These are phyloP conservation scores for Agelastica alni DNA, from an alignment of 2,888 invertebrate species.

Conservation along the genomic window DNA sequence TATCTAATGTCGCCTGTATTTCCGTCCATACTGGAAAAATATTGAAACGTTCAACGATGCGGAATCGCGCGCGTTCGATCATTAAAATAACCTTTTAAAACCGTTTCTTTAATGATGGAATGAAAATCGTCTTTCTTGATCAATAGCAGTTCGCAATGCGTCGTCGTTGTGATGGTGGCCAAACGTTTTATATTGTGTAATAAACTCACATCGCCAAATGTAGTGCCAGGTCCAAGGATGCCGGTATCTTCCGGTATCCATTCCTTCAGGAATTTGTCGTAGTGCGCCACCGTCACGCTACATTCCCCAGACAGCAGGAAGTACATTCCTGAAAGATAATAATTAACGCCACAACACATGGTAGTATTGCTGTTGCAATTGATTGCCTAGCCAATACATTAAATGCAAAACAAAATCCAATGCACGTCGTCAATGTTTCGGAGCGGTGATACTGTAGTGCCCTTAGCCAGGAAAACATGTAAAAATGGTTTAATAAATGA, in stretches of 20 bases:
- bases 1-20: conserved; percentile 63
- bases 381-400: not conserved
- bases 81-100: conserved; percentile 59
- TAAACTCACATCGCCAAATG: conserved; percentile 72
- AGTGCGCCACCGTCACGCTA: conserved; percentile 58
- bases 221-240: conserved; percentile 59
- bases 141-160: conserved; percentile 66
- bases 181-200: conserved; percentile 65
- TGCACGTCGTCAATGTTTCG: too few relatives aligned
- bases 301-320: conserved; percentile 68
- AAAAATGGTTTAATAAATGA: too few relatives aligned
- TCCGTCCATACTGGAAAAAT: conserved; percentile 62
- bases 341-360: not conserved
- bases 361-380: not conserved
- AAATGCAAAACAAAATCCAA: too few relatives aligned
- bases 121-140: conserved; percentile 69
- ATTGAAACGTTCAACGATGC: too few relatives aligned
- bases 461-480: too few relatives aligned
- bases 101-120: conserved; percentile 61
- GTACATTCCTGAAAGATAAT: conserved; percentile 60
- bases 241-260: conserved; percentile 59
- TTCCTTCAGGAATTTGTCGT: conserved; percentile 60
- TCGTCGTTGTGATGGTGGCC: conserved; percentile 63
- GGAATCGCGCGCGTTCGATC: too few relatives aligned
- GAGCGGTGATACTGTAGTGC: too few relatives aligned